These are phyloP conservation scores for Chionomys nivalis DNA, from an alignment of 2,113 vertebrate genomes.

Conservation along the genomic window DNA sequence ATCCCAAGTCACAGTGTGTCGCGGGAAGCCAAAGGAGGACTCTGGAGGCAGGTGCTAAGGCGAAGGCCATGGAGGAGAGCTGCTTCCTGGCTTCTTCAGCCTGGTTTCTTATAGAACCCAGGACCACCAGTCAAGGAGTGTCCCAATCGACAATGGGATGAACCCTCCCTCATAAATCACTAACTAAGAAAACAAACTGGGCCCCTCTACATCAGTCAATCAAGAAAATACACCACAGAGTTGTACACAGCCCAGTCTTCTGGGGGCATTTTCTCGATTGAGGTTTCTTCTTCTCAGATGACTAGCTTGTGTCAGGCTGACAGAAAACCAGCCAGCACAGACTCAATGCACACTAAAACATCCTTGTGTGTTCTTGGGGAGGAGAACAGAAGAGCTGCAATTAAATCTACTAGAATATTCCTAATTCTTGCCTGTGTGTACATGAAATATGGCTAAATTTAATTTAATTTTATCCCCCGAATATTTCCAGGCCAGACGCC, in stretches of 20 bases:
- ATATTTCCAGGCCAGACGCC: constrained; percentile 32
- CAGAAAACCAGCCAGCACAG: background rate
- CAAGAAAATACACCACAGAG: background rate
- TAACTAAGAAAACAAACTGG: background rate
- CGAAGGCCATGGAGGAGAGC: background rate
- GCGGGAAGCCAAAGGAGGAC: background rate
- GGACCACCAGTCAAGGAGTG: background rate
- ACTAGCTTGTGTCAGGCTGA: background rate
- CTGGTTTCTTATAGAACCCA: background rate
- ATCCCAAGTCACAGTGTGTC: background rate
- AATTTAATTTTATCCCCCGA: constrained; percentile 47
- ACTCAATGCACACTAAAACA: constrained; percentile 15
- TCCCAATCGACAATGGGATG: background rate
- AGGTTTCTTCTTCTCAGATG: background rate
- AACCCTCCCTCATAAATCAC: background rate
- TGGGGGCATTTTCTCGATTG: background rate
- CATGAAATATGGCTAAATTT: constrained; percentile 61
- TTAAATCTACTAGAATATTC: constrained; percentile 37
- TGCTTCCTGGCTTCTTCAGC: background rate
- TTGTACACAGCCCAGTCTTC: background rate
- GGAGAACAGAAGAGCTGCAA: background rate
- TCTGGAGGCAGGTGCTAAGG: background rate
- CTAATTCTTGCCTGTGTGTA: constrained; percentile 38
- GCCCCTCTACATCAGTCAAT: background rate
- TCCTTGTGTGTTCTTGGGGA: constrained; percentile 25